A percentile compares a stretch with the other conserved stretches of the same genome.
phyloP scores from a whole-genome alignment of 2,888 invertebrate species.

The Campoplex nolae region DNA sequence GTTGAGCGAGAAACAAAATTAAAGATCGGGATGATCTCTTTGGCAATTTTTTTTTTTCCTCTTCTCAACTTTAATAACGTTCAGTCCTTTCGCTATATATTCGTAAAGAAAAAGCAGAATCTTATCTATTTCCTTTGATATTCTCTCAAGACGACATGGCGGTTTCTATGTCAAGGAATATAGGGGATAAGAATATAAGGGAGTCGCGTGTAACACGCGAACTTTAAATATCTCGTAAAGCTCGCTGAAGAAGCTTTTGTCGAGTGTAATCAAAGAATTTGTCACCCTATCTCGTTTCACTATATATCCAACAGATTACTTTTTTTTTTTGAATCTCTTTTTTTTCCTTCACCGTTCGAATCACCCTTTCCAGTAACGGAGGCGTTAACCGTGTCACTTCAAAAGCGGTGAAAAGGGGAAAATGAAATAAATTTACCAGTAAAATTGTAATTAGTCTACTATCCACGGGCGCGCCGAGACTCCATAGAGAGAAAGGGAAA shows the following conservation, averaged over 20 bases:
- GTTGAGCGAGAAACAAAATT: not conserved
- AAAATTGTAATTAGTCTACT: constrained; percentile 64
- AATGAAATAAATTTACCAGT: constrained; percentile 60
- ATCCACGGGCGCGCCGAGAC: not conserved
- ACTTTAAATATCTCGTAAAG: constrained; percentile 65
- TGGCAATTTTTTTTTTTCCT: not conserved
- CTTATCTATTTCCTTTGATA: constrained; percentile 35
- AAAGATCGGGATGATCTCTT: not conserved
- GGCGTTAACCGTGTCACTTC: constrained; percentile 40
- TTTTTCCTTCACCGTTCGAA: not conserved
- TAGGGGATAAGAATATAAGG: not conserved
- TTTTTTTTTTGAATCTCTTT: not conserved
- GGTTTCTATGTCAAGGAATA: constrained; percentile 21
- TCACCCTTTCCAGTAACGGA: constrained; percentile 1
- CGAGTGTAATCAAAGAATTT: constrained; percentile 60
- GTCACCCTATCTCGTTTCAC: constrained; percentile 51
- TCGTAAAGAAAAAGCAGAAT: not conserved
- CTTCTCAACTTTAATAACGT: constrained; percentile 47
- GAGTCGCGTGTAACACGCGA: constrained; percentile 31
- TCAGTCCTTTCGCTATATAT: constrained; percentile 30
- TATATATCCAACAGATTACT: constrained; percentile 11
- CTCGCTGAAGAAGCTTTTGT: constrained; percentile 44
- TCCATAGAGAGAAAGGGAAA: not conserved
- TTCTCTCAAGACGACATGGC: constrained; percentile 27
- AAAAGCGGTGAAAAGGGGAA: not conserved